Percentiles rank a stretch among this genome's conserved stretches.
Conservation (phyloP, 92 coral and sea anemone genomes). For the Phenganax stokvisi region DNA sequence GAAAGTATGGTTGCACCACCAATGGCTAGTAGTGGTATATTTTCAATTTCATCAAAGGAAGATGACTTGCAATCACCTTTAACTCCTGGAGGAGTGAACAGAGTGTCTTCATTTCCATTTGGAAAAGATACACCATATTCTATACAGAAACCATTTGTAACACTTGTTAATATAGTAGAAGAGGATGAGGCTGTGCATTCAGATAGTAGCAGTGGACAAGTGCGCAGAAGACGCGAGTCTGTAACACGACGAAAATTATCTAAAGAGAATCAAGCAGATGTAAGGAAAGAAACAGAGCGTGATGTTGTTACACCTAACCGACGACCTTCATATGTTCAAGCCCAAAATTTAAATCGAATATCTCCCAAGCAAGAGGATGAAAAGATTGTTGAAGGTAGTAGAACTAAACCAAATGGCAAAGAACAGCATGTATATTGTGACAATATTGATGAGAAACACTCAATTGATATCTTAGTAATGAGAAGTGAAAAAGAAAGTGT, state of each 20-base stretch:
- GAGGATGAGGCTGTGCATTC: conserved; percentile 41
- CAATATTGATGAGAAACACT: conserved; percentile 42
- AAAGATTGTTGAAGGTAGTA: conserved; percentile 38
- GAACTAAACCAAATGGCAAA: conserved; percentile 33
- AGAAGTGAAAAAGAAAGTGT: not conserved
- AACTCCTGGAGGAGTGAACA: conserved; percentile 27
- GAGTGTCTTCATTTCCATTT: conserved; percentile 29
- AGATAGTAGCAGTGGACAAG: conserved; percentile 34
- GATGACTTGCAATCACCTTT: conserved; percentile 17
- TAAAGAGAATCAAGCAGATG: conserved; percentile 4
- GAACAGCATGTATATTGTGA: conserved; percentile 27
- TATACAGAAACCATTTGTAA: conserved; percentile 42
- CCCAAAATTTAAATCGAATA: conserved; percentile 62
- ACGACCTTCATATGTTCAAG: conserved; percentile 82
- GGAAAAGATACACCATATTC: conserved; percentile 34
- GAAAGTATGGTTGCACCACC: conserved; percentile 20
- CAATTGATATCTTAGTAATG: too few species aligned
- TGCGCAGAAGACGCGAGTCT: conserved; percentile 37
- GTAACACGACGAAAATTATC: conserved; percentile 42
- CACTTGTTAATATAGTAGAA: conserved; percentile 33
- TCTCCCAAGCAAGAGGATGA: conserved; percentile 53
- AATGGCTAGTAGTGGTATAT: not conserved
- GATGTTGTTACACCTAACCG: conserved; percentile 48
- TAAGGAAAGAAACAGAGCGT: conserved; percentile 10
- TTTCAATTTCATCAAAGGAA: not conserved